Evolutionary conservation across 2,888 invertebrate species (phyloP), one percentile per base, ranked within the genome.

Genomic region (Helicoverpa assulta): DNA sequence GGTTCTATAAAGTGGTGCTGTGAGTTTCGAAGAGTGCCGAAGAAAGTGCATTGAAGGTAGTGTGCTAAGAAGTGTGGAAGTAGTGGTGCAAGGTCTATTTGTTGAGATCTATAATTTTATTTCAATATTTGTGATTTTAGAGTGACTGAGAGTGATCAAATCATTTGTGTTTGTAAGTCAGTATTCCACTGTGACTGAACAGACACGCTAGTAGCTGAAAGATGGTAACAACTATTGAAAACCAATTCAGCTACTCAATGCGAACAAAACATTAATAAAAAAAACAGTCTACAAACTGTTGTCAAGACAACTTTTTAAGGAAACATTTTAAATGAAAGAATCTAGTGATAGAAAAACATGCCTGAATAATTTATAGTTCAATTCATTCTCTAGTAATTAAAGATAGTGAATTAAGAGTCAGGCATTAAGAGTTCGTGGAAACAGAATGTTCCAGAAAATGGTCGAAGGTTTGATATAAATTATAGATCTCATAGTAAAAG

Each of bases 51-150:
- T 90, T 87, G 91, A 91, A 94, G 92, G 88, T 91, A 83, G 93
- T 95, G 95, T 94, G 89, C 95, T 93, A 94, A 91, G 91, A 92
- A 92, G 93, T 94, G 94, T 94, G 85, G 87, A 91, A 92, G 93
- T 93, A 92, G 93, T 93, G 80, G 95, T 95, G 95, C 95, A 94
- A 83, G 90, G 90, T 90, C 92, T 93, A 92, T 88, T 86, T 82
- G 86, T 86, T 90, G 94, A 94, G 94, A 94, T 94, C 93, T 92
- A 92, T 94, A 94, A 94, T 90, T 85, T 80, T 53, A 51, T 66
- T 26, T 26, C 21, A 57, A 26, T 57, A 19, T 57, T 50, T 29
- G 33, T 51, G 52, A 29, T n/a, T 50, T 33, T 26, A 40, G 18
- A 53, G 21, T 16, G 47, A 47, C 50, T 43, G 5, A 18, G 33